These are phyloP conservation scores for Arctopsyche grandis DNA, from an alignment of 1,140 invertebrate genomes.

Conservation along the genomic window DNA sequence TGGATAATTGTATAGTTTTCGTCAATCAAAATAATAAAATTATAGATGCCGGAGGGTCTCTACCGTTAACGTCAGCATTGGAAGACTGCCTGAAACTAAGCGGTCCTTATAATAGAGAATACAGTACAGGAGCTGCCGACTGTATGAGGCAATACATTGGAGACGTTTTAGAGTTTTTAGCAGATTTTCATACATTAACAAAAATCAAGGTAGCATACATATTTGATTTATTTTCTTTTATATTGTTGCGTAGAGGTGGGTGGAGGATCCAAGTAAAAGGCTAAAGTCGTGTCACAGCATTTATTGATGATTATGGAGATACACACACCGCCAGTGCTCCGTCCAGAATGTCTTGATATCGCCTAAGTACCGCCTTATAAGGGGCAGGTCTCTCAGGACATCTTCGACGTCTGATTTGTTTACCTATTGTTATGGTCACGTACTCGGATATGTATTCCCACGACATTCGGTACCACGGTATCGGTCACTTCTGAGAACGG, in stretches of 20 bases:
- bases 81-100: conserved; percentile 60
- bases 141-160: conserved; percentile 90
- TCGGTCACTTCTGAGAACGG: too few relatives aligned
- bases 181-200: conserved; percentile 95
- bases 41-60: conserved; percentile 68
- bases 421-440: too few relatives aligned
- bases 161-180: conserved; percentile 96
- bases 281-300: neutral
- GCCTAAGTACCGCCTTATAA: too few relatives aligned
- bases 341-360: too few relatives aligned
- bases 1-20: neutral
- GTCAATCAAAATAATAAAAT: neutral
- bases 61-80: conserved; percentile 72
- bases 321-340: too few relatives aligned
- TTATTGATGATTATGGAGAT: neutral
- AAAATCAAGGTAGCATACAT: conserved; percentile 87
- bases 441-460: too few relatives aligned
- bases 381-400: too few relatives aligned
- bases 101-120: conserved; percentile 56
- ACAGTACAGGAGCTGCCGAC: conserved; percentile 90
- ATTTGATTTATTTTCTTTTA: too few relatives aligned
- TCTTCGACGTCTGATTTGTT: too few relatives aligned
- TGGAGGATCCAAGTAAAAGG: too few relatives aligned
- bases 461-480: too few relatives aligned
- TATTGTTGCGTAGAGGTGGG: too few relatives aligned